phyloP scores from a whole-genome alignment of 1,140 invertebrate genomes.

The Drosophila miranda region DNA sequence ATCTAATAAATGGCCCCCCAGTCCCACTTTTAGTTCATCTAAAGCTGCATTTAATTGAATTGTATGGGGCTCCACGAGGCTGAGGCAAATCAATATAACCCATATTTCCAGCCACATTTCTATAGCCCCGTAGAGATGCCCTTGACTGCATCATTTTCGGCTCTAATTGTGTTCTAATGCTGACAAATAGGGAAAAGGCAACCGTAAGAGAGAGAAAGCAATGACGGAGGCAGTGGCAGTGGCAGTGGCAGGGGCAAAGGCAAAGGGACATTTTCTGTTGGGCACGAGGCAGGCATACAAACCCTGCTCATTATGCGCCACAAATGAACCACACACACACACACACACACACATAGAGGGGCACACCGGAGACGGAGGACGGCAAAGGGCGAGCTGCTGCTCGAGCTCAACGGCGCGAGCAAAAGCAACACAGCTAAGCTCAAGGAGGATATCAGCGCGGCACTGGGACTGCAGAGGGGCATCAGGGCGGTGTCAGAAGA shows the following conservation, averaged over 20 bases:
- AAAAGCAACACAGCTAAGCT: too few species aligned
- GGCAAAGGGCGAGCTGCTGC: too few species aligned
- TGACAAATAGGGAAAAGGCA: slow-evolving; percentile 55
- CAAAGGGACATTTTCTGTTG: slow-evolving; percentile 4
- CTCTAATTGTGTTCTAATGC: slow-evolving; percentile 66
- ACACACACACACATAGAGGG: slow-evolving; percentile 16
- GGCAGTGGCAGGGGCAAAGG: neutral
- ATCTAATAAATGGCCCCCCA: slow-evolving; percentile 40
- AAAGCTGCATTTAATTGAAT: slow-evolving; percentile 63
- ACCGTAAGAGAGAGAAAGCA: too few species aligned
- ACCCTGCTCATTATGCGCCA: slow-evolving; percentile 68
- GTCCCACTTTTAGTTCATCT: neutral
- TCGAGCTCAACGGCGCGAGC: too few species aligned
- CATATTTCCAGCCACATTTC: slow-evolving; percentile 38
- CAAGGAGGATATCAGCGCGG: too few species aligned
- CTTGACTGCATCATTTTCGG: slow-evolving; percentile 38
- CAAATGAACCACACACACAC: slow-evolving; percentile 64
- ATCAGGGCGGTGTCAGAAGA: too few species aligned
- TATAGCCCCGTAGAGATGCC: slow-evolving; percentile 3
- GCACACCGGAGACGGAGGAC: too few species aligned
- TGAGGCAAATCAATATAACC: slow-evolving; percentile 1
- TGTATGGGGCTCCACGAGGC: slow-evolving; percentile 11
- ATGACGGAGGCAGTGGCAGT: slow-evolving; percentile 4
- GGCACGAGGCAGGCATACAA: slow-evolving; percentile 4
- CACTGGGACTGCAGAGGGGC: too few species aligned